These are phyloP conservation scores for Peucedramus taeniatus DNA, from an alignment of 2,113 vertebrate species.

Conservation along the genomic window DNA sequence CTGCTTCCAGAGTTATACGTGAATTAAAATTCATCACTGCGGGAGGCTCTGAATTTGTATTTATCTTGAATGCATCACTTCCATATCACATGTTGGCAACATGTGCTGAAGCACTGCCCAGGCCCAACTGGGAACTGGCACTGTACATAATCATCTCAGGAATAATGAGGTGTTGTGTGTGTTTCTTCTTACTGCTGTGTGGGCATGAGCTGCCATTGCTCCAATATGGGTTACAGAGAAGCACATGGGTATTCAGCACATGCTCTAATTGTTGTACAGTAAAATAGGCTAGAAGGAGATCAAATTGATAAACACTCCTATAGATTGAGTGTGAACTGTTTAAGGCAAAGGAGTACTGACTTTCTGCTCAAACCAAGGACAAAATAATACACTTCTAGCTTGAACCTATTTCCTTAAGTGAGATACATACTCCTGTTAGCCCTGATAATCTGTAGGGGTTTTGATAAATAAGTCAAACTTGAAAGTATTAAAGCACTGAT, in stretches of 20 bases:
- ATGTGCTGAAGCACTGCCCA: slow-evolving; percentile 91
- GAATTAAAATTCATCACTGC: slow-evolving; percentile 90
- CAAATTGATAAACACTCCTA: accelerated
- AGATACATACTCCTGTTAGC: not conserved
- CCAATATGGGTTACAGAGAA: not conserved
- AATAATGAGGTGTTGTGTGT: slow-evolving; percentile 85
- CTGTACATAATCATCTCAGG: slow-evolving; percentile 92
- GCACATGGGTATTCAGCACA: not conserved
- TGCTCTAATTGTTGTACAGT: not conserved
- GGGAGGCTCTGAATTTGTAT: slow-evolving; percentile 92
- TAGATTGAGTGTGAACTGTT: not conserved
- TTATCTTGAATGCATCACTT: slow-evolving; percentile 92
- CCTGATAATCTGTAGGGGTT: not conserved
- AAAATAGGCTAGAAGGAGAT: not conserved
- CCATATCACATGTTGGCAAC: slow-evolving; percentile 95
- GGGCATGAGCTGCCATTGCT: accelerated
- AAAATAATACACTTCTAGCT: not conserved
- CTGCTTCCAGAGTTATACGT: slow-evolving; percentile 92
- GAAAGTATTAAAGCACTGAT: not conserved
- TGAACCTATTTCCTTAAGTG: not conserved
- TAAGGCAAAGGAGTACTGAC: not conserved
- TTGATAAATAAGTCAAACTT: not conserved
- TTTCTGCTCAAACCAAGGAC: not conserved
- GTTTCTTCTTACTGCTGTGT: not conserved
- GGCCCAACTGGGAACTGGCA: slow-evolving; percentile 93